Conservation (phyloP, 2,797 vertebrate species). For the Labeo calbasu region DNA sequence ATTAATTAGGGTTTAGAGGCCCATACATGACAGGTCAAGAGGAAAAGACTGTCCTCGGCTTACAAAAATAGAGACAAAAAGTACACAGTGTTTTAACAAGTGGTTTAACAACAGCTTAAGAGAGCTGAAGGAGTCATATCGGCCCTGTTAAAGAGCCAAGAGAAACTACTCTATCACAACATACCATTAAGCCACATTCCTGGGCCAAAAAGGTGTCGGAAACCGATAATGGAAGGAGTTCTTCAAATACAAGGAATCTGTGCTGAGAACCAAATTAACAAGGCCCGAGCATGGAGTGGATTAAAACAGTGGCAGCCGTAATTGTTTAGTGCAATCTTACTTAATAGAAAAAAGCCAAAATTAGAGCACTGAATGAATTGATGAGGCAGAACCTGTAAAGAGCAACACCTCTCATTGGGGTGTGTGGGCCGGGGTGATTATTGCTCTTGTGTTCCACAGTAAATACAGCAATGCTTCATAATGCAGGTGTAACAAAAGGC, state of each 20-base stretch:
- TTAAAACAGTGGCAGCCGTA: slow-evolving; percentile 13
- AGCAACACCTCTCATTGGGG: background rate
- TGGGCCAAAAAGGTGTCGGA: slow-evolving; percentile 37
- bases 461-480: slow-evolving; percentile 23
- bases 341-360: slow-evolving; percentile 19
- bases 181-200: slow-evolving; percentile 9
- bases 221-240: slow-evolving; percentile 37
- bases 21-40: slow-evolving; percentile 22
- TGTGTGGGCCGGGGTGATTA: slow-evolving; percentile 14
- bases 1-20: slow-evolving; percentile 31
- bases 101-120: slow-evolving; percentile 24
- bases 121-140: background rate
- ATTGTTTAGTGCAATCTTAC: slow-evolving; percentile 24
- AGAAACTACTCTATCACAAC: slow-evolving; percentile 18
- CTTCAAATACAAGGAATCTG: slow-evolving; percentile 5
- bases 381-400: background rate
- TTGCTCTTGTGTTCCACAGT: slow-evolving; percentile 8
- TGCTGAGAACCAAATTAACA: slow-evolving; percentile 37
- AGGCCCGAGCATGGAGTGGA: background rate
- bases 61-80: slow-evolving; percentile 32
- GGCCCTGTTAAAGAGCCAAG: background rate
- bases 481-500: slow-evolving; percentile 33
- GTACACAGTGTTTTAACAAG: slow-evolving; percentile 13
- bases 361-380: background rate
- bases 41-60: slow-evolving; percentile 6